Percentiles rank a stretch among this genome's conserved stretches.
Conservation (phyloP, 2,113 vertebrate species). For the Syrmaticus mikado region DNA sequence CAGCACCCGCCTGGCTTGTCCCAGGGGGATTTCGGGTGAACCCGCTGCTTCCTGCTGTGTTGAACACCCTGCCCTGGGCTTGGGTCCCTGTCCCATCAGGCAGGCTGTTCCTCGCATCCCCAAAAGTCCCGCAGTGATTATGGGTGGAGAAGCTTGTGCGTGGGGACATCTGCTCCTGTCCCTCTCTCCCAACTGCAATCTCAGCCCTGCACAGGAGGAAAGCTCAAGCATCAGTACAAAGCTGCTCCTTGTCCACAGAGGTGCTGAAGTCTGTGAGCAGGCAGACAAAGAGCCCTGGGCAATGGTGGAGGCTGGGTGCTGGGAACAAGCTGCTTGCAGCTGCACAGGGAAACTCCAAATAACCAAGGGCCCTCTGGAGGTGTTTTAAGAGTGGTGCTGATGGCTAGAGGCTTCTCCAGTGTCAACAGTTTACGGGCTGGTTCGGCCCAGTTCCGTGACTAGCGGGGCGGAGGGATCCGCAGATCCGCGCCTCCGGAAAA, state of each 20-base stretch:
- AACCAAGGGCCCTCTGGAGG: neutral
- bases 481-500: too few relatives aligned
- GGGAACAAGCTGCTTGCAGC: neutral
- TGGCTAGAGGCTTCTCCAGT: neutral
- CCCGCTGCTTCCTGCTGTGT: neutral
- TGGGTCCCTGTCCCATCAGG: neutral
- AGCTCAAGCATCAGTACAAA: neutral
- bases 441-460: too few relatives aligned
- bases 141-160: neutral
- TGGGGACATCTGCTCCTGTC: neutral
- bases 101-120: neutral
- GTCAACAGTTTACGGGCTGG: too few relatives aligned
- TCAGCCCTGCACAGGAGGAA: neutral
- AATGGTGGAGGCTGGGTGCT: neutral
- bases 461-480: too few relatives aligned
- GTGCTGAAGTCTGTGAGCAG: neutral
- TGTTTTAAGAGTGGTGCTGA: neutral
- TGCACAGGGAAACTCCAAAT: neutral
- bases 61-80: neutral
- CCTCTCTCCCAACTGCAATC: neutral
- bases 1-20: neutral
- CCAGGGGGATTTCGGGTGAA: accelerated
- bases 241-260: neutral
- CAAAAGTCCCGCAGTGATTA: neutral
- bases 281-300: neutral